Evolutionary conservation across 2,113 vertebrate species (phyloP), one percentile per base, ranked within the genome.

Genomic region (Hemibagrus wyckioides): DNA sequence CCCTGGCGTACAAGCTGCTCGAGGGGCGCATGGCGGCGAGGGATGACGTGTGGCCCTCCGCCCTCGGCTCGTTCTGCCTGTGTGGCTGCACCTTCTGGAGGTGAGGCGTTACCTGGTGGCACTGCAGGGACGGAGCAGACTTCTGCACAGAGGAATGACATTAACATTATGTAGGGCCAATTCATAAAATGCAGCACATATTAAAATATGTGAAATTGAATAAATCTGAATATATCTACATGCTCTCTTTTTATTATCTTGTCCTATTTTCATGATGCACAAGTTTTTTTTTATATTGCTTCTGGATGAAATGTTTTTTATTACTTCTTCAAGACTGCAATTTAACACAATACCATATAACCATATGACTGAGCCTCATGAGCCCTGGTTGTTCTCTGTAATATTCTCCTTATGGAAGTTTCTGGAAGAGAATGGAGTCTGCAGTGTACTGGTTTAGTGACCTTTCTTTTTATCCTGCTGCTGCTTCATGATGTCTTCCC

Each of bases 1-100:
- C 97, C 97, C 85, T 98, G 97, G 4, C 97, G 95, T 73, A 98
- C 97, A 90, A 98, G 94, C 95, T 98, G 97, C 88, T 98, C 97
- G 50, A 98, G 94, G 41, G 97, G 97, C 1, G 97, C 97, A 0
- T 98, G 97, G 84, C 97, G 96, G 23, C 97, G 96, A 0, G 97
- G 97, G 90, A 98, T 98, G 91, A 96, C 97, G 0, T 96, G 96
- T 0, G 95, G 96, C 15, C 96, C 95, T 1, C 96, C 94, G 0
- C 95, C 94, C 90, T 97, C 96, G 0, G 90, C 94, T 28, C 96
- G 95, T 80, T 97, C 97, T 48, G 94, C 94, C 0, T 96, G 96
- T 6, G 96, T 96, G 0, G 95, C 95, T 0, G 95, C 94, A 4
- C 96, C 96, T 44, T 97, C 97, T 0, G 96, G 96, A 0, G 97